Conservation (phyloP, 2,888 invertebrate genomes). For the Eupeodes luniger region DNA sequence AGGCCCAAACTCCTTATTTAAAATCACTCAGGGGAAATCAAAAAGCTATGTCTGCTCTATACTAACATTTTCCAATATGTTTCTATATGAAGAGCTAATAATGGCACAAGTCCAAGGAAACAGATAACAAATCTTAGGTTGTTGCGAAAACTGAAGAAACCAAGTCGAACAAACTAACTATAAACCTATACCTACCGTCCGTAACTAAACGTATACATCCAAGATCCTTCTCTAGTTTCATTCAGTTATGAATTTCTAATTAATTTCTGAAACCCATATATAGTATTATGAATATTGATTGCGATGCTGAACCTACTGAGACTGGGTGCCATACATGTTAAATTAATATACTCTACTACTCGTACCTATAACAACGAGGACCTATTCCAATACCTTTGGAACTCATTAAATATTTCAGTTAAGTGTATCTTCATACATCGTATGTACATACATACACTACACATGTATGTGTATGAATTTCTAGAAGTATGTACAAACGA, state of each 20-base stretch:
- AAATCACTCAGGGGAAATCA: conserved; percentile 66
- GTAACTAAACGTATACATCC: neutral
- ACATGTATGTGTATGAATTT: too few species aligned
- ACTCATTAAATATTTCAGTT: conserved; percentile 28
- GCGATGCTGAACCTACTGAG: conserved; percentile 21
- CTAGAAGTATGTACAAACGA: too few species aligned
- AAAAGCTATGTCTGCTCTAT: conserved; percentile 6
- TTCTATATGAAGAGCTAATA: conserved; percentile 52
- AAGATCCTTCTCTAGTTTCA: conserved; percentile 36
- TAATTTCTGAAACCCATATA: conserved; percentile 53
- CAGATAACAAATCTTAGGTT: conserved; percentile 65
- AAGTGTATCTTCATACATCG: neutral
- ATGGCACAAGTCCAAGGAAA: conserved; percentile 53
- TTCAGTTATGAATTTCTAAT: conserved; percentile 73
- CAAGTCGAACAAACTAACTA: neutral
- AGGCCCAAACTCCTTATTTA: conserved; percentile 8
- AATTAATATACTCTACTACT: conserved; percentile 33
- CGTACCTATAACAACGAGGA: conserved; percentile 17
- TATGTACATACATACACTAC: too few species aligned
- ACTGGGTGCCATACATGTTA: conserved; percentile 19
- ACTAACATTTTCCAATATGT: conserved; percentile 3
- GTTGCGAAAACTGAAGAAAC: conserved; percentile 1
- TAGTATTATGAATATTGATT: conserved; percentile 68
- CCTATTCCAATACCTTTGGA: neutral
- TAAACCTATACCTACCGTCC: neutral